Conservation (phyloP, 1,140 invertebrate species). For the Atopsyche davidsoni region DNA sequence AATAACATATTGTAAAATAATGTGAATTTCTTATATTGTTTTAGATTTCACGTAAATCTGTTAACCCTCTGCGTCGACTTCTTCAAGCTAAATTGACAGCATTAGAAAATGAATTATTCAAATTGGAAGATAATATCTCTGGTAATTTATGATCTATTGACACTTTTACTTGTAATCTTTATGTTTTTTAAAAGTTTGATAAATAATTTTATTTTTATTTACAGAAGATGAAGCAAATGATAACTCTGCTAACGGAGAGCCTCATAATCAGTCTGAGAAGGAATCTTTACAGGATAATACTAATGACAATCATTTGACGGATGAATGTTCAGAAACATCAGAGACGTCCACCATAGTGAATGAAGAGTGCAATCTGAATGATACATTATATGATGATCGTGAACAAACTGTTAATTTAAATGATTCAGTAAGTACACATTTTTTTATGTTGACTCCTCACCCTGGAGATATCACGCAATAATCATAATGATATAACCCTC, state of each 20-base stretch:
- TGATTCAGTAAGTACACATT: neutral
- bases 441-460: neutral
- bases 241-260: conserved; percentile 40
- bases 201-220: neutral
- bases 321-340: conserved; percentile 39
- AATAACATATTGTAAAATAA: no score
- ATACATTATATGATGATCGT: neutral
- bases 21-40: no score
- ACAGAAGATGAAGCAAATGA: conserved; percentile 21
- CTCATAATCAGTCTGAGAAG: conserved; percentile 34
- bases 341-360: conserved; percentile 37
- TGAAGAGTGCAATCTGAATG: neutral
- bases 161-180: no score
- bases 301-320: conserved; percentile 25
- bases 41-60: no score
- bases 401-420: conserved; percentile 1
- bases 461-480: neutral
- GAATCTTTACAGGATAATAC: conserved; percentile 34
- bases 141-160: neutral
- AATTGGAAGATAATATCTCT: conserved; percentile 8
- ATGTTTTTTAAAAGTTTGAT: no score
- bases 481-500: no score
- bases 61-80: neutral
- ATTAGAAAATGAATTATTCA: conserved; percentile 7
- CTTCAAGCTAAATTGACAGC: neutral